These are phyloP conservation scores for Nemoura dubitans DNA, from an alignment of 2,888 invertebrate species.

Conservation along the genomic window DNA sequence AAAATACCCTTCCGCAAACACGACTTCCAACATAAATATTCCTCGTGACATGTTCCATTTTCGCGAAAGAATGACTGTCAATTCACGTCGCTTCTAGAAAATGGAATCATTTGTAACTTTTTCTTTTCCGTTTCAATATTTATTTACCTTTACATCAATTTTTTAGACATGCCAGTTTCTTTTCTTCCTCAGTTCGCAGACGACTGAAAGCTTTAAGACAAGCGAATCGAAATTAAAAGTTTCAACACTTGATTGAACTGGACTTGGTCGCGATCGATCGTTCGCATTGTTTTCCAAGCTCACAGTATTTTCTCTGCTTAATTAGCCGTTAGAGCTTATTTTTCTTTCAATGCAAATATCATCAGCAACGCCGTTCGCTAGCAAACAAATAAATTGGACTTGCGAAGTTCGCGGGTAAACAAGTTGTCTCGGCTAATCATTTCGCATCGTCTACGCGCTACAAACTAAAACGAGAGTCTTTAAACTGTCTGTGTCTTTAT, in stretches of 20 bases:
- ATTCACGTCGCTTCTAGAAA: background rate
- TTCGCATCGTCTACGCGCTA: too few relatives aligned
- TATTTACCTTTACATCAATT: background rate
- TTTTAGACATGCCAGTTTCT: background rate
- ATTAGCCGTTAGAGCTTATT: too few relatives aligned
- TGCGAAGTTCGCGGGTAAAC: too few relatives aligned
- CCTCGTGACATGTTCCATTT: background rate
- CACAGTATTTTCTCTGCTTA: too few relatives aligned
- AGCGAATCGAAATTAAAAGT: background rate
- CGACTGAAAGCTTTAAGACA: background rate
- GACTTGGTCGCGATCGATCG: background rate
- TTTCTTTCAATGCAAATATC: too few relatives aligned
- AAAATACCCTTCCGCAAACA: slow-evolving; percentile 20
- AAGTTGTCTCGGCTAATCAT: too few relatives aligned
- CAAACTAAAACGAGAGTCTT: too few relatives aligned
- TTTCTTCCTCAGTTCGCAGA: background rate
- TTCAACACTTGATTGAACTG: background rate
- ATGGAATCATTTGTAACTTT: slow-evolving; percentile 25
- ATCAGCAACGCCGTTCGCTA: too few relatives aligned
- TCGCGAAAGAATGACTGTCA: background rate
- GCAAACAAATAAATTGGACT: too few relatives aligned
- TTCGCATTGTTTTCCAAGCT: background rate
- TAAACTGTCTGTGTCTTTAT: too few relatives aligned
- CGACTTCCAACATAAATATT: slow-evolving; percentile 22
- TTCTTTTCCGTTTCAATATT: slow-evolving; percentile 23